Evolutionary conservation across 1,140 invertebrate genomes (phyloP), one percentile per base, ranked within the genome.

Genomic region (Lepidurus couesii): DNA sequence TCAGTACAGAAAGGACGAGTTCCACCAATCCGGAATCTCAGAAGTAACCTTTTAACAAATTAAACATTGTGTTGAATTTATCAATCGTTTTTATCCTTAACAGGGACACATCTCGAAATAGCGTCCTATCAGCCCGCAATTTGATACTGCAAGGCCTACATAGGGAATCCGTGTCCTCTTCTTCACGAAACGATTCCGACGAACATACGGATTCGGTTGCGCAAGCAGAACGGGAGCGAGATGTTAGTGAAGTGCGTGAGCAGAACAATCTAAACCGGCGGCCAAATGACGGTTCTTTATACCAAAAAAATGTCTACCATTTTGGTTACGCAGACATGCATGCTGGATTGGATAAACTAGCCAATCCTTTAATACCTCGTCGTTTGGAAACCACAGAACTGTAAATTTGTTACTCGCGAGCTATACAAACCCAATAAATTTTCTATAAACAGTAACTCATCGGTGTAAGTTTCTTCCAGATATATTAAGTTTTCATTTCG

Each of bases 331-430:
- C 73, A 34, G 73, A 78, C 76, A 80, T 77, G 43, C 77, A 74
- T 7, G 43, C 6, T 78, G 26, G 24, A 13, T 85, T 87, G 81
- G 85, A 88, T 78, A 86, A 86, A 77, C 80, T 86, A 13, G 83
- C 86, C 16, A 88, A 88, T 79, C 88, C 88, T 81, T 85, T 88
- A 24, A 84, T 90, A 45, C 89, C 91, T 11, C 91, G 92, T 83
- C 94, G 94, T 86, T 88, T 95, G 82, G 93, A 95, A 86, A 95
- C 93, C 73, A 95, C 93, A 10, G 93, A 95, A 86, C 86, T 93
- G 34, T 85, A 75, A 42, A 47, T 45, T 75, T 34, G 34, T 34
- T 77, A 42, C 24, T 13, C 24, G 26, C 13, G 47, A 42, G 24
- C 24, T 45, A 42, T 45, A 24, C 74, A 42, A 77, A 75, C 43